Percentiles rank a stretch among this genome's conserved stretches.
Conservation (phyloP, 2,797 vertebrate species). For the Rhynchonycteris naso region DNA sequence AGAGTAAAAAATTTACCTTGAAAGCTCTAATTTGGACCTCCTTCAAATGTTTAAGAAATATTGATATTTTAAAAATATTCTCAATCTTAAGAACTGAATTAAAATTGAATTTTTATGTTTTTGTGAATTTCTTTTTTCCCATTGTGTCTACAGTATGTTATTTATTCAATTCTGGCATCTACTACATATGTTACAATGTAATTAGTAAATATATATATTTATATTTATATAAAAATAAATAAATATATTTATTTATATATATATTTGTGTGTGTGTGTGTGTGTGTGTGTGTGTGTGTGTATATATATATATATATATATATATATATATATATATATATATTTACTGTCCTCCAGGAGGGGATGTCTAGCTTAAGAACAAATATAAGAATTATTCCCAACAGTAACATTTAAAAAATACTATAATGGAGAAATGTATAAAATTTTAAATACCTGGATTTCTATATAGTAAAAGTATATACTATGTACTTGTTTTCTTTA, state of each 20-base stretch:
- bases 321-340: background rate
- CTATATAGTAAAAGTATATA: background rate
- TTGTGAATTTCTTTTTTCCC: slow-evolving; percentile 8
- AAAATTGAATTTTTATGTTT: background rate
- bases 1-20: background rate
- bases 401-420: background rate
- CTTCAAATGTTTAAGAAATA: slow-evolving; percentile 13
- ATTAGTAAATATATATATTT: background rate
- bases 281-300: no score
- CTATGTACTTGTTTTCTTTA: background rate
- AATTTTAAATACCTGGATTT: slow-evolving; percentile 8
- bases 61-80: background rate
- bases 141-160: background rate
- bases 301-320: no score
- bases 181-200: background rate
- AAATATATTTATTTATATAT: no score
- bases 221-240: no score
- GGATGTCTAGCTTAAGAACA: background rate
- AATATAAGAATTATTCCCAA: background rate
- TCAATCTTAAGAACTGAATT: background rate
- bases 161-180: background rate
- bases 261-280: no score
- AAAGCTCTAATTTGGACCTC: background rate
- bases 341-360: background rate
- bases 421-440: background rate